Conservation (phyloP, 2,797 vertebrate genomes). For the Nyctibius grandis region DNA sequence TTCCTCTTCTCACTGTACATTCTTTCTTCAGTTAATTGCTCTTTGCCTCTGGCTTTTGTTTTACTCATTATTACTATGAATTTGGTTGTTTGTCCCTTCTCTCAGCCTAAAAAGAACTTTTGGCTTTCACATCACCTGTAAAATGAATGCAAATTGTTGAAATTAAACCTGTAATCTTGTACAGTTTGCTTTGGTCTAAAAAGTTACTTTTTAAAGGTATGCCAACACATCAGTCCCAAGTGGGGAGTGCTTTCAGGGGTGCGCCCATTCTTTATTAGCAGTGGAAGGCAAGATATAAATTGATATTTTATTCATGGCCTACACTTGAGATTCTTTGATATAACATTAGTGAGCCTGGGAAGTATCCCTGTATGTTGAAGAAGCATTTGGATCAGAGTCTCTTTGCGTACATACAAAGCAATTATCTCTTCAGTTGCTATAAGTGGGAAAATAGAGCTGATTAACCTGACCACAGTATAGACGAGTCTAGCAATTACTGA, state of each 20-base stretch:
- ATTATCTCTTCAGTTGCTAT: background rate
- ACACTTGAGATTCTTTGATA: background rate
- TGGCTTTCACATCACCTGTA: background rate
- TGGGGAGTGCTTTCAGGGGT: background rate
- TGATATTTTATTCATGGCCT: background rate
- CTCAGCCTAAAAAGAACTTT: background rate
- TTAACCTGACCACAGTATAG: constrained; percentile 3
- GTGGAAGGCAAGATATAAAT: background rate
- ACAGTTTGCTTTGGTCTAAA: background rate
- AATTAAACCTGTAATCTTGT: background rate
- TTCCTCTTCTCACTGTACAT: background rate
- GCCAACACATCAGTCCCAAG: background rate
- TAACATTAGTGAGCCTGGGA: background rate
- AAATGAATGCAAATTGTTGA: background rate
- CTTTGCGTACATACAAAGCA: background rate
- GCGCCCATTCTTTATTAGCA: background rate
- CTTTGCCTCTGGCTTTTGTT: background rate
- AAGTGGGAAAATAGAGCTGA: background rate
- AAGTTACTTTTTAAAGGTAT: background rate
- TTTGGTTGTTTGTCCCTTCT: background rate
- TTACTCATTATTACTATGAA: background rate
- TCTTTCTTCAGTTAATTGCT: background rate
- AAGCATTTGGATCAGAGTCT: background rate
- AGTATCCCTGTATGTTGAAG: background rate
- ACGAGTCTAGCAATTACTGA: background rate